These are phyloP conservation scores for Lasioglossum pauxillum DNA, from an alignment of 2,888 invertebrate species.

Conservation along the genomic window DNA sequence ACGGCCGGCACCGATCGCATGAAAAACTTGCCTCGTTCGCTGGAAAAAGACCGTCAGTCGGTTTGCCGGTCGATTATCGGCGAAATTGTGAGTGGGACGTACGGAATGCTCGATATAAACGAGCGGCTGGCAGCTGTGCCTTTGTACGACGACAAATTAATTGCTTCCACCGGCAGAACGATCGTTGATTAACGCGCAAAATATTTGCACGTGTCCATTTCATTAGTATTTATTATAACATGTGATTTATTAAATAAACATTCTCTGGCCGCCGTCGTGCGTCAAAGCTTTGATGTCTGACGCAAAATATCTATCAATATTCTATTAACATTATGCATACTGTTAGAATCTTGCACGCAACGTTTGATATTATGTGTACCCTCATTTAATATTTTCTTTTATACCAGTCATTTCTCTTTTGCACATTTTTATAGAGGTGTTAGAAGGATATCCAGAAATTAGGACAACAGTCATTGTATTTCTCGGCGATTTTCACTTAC, in stretches of 20 bases:
- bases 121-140: constrained; percentile 18
- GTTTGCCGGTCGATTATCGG: constrained; percentile 60
- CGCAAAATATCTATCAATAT: neutral
- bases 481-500: constrained; percentile 40
- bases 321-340: constrained; percentile 7
- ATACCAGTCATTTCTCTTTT: neutral
- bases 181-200: constrained; percentile 46
- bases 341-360: neutral
- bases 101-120: constrained; percentile 30
- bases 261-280: constrained; percentile 7
- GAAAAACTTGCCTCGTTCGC: constrained; percentile 57
- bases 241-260: constrained; percentile 52
- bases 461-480: neutral
- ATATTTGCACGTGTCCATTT: constrained; percentile 41
- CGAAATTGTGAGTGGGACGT: constrained; percentile 41
- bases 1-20: constrained; percentile 42
- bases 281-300: constrained; percentile 2
- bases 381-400: neutral
- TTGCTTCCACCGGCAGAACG: constrained; percentile 35
- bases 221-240: constrained; percentile 44
- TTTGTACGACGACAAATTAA: constrained; percentile 45
- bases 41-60: constrained; percentile 49
- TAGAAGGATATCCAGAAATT: neutral
- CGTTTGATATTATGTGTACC: neutral
- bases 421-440: neutral